Conservation (phyloP, 2,797 vertebrate genomes). For the Poeciliopsis infans region DNA sequence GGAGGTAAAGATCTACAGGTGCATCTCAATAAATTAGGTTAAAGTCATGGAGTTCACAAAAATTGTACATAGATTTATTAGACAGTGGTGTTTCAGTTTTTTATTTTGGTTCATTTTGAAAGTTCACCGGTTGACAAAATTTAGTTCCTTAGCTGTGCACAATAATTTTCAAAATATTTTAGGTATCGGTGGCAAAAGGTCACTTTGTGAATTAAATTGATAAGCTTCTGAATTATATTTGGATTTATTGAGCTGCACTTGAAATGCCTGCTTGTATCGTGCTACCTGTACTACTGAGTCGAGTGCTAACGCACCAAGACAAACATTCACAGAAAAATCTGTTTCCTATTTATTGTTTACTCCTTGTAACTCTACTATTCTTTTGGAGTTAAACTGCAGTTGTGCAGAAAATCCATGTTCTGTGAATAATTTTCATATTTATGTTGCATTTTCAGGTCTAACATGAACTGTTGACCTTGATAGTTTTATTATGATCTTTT, state of each 20-base stretch:
- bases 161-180: not conserved
- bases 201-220: not conserved
- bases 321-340: slow-evolving; percentile 56
- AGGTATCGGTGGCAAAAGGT: not conserved
- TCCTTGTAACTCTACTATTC: slow-evolving; percentile 61
- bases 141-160: not conserved
- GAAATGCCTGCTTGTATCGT: slow-evolving; percentile 43
- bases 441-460: slow-evolving; percentile 65
- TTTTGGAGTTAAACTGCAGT: slow-evolving; percentile 51
- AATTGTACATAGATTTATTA: not conserved
- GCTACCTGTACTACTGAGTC: slow-evolving; percentile 81
- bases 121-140: not conserved
- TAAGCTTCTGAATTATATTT: not conserved
- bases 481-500: slow-evolving; percentile 46
- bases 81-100: not conserved
- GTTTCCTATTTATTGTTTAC: slow-evolving; percentile 77
- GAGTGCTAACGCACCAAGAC: slow-evolving; percentile 57
- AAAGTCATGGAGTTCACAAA: not conserved
- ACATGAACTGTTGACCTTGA: slow-evolving; percentile 54
- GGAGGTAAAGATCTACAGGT: not conserved
- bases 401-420: slow-evolving; percentile 52
- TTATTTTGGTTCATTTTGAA: not conserved
- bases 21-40: not conserved
- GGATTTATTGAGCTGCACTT: slow-evolving; percentile 5
- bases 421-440: slow-evolving; percentile 76